These are phyloP conservation scores for Osmerus eperlanus DNA, from an alignment of 2,113 vertebrate species.

Conservation along the genomic window DNA sequence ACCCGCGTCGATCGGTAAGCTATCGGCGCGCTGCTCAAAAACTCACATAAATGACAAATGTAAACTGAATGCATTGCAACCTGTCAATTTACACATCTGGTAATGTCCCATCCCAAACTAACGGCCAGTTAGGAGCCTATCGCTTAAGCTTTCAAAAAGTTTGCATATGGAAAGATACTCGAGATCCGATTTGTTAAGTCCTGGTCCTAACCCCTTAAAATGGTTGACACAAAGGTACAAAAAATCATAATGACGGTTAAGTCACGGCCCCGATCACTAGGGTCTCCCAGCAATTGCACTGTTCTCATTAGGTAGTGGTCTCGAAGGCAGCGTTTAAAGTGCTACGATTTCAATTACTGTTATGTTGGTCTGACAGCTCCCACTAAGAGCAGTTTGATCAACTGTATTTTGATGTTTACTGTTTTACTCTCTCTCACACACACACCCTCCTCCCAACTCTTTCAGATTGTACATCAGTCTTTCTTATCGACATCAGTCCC, in stretches of 20 bases:
- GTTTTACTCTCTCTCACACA: slow-evolving; percentile 21
- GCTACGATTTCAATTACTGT: too few species aligned
- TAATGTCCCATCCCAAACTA: background rate
- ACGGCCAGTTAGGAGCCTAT: too few species aligned
- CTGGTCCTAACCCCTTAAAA: slow-evolving; percentile 64
- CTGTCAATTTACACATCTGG: slow-evolving; percentile 15
- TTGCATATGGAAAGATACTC: background rate
- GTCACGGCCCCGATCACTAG: slow-evolving; percentile 44
- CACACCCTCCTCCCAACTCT: background rate
- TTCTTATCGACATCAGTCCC: slow-evolving; percentile 20
- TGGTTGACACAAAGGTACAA: background rate
- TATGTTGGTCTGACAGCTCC: too few species aligned
- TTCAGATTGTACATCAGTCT: slow-evolving; percentile 35
- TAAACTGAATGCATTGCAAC: slow-evolving; percentile 8
- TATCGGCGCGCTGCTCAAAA: slow-evolving; percentile 1
- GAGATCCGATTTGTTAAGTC: slow-evolving; percentile 13
- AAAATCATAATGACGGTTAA: slow-evolving; percentile 66
- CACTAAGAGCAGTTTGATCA: background rate
- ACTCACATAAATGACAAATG: background rate
- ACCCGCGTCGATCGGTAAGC: background rate
- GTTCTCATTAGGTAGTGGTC: slow-evolving; percentile 13
- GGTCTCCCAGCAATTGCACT: slow-evolving; percentile 62
- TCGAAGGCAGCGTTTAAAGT: too few species aligned
- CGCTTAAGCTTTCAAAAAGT: background rate
- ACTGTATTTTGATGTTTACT: background rate